Evolutionary conservation across 2,888 invertebrate genomes (phyloP).

Genomic region (Scaptomyza cyrtandrae): DNA sequence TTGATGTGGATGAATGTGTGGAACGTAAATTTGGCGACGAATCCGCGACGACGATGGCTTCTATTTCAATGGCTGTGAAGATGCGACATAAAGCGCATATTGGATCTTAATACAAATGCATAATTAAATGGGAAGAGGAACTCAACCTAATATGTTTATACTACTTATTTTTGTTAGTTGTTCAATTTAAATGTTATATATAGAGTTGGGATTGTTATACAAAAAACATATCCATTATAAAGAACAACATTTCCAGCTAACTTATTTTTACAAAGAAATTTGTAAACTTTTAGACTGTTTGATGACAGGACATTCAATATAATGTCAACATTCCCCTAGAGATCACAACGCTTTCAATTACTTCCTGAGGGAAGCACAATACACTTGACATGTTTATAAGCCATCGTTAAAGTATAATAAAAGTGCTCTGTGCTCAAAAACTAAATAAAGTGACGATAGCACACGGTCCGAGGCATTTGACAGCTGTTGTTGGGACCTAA

Average conservation of each 20-base stretch:
- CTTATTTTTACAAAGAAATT: too few relatives aligned
- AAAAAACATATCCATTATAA: too few relatives aligned
- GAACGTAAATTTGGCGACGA: slow-evolving; percentile 34
- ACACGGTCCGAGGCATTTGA: slow-evolving; percentile 24
- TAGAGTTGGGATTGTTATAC: too few relatives aligned
- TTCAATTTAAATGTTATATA: neutral
- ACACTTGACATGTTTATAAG: neutral
- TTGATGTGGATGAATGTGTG: slow-evolving; percentile 70
- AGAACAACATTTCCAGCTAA: too few relatives aligned
- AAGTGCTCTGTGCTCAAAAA: slow-evolving; percentile 17
- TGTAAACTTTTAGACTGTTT: neutral
- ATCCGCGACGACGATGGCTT: slow-evolving; percentile 4
- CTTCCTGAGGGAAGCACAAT: neutral
- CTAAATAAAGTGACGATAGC: slow-evolving; percentile 4
- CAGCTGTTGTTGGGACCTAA: slow-evolving; percentile 23
- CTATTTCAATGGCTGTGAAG: slow-evolving; percentile 40
- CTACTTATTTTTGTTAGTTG: neutral
- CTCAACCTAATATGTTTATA: neutral
- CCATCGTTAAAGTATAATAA: neutral
- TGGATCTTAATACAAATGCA: slow-evolving; percentile 22
- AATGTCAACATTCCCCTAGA: neutral
- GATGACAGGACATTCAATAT: neutral
- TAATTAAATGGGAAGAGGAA: neutral
- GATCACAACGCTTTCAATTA: neutral
- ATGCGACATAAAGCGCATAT: slow-evolving; percentile 26